These are phyloP conservation scores for Phylloscopus collybita DNA, from an alignment of 2,797 vertebrate species.

Conservation along the genomic window DNA sequence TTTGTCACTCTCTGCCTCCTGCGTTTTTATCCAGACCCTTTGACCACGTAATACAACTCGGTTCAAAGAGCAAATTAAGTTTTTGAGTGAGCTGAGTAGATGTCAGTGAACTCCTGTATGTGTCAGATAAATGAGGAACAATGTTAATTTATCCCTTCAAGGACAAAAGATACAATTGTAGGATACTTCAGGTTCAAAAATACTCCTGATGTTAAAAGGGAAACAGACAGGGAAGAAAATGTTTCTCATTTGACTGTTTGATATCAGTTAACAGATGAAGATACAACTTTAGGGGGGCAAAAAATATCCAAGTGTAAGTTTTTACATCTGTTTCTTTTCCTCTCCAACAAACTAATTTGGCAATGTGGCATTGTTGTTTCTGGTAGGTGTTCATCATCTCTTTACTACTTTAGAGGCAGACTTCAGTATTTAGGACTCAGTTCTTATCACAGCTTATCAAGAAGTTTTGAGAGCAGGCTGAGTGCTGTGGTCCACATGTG, in stretches of 20 bases:
- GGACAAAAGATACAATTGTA: neutral
- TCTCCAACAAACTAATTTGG: neutral
- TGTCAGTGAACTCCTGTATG: constrained; percentile 65
- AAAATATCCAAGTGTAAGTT: neutral
- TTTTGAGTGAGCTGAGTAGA: constrained; percentile 70
- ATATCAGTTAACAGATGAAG: neutral
- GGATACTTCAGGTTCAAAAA: neutral
- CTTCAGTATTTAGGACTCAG: neutral
- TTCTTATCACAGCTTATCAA: neutral
- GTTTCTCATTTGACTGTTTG: neutral
- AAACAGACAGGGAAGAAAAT: neutral
- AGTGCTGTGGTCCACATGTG: neutral
- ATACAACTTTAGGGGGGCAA: neutral
- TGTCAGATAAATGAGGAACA: neutral
- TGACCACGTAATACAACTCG: constrained; percentile 79
- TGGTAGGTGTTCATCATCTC: neutral
- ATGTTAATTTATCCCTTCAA: constrained; percentile 61
- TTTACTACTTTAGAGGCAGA: neutral
- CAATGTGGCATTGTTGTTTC: neutral
- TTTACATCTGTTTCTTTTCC: neutral
- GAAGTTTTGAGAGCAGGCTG: neutral
- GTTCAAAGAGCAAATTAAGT: constrained; percentile 81
- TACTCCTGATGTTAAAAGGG: neutral
- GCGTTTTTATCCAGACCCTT: constrained; percentile 68
- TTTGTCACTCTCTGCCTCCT: neutral